Evolutionary conservation across 2,113 vertebrate species (phyloP), one percentile per base, ranked within the genome.

Genomic region (Oxyura jamaicensis): DNA sequence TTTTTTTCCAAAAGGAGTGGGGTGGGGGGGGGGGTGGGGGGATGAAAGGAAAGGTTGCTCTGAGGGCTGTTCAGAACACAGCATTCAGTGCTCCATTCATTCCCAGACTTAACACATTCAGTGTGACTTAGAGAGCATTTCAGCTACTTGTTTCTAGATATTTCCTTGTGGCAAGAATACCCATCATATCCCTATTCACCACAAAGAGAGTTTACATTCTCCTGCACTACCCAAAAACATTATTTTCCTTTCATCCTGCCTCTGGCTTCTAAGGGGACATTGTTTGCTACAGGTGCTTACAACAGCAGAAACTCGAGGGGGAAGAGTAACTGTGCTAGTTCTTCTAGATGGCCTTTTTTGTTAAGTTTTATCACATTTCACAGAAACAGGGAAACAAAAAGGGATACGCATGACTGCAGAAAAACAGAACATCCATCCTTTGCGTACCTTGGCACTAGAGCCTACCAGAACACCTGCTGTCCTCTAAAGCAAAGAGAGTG

Each of bases 101-200:
- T 59, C 55, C 13, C n/a, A 67, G 55, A 25, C 8, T 76, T 15
- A 17, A 28, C 14, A 21, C 0, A 0, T 39, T 11, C 2, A 3
- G 8, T 36, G 46, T 8, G 13, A 69, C 15, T 18, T 7, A 23
- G 52, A 50, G 6, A 83, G 25, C 10, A 4, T 36, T 67, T 62
- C 28, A 59, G 48, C 48, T 5, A 48, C 1, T 3, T 1, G 22
- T 58, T 86, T 69, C 25, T 74, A 80, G 53, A 22, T 12, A 60
- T 2, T 35, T 17, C 9, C 75, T 44, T 12, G 23, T 21, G 44
- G 35, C 28, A 95, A 75, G 75, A 68, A 0, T 13, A 59, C 33
- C 13, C 15, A 10, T 26, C 28, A 17, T 12, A 68, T 12, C 5
- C n/a, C 23, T 56, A 15, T 7, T 35, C 29, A 55, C 7, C 48